A percentile compares a stretch with the other conserved stretches of the same genome.
Conservation (phyloP, 2,888 invertebrate genomes). For the Tanypteryx hageni region DNA sequence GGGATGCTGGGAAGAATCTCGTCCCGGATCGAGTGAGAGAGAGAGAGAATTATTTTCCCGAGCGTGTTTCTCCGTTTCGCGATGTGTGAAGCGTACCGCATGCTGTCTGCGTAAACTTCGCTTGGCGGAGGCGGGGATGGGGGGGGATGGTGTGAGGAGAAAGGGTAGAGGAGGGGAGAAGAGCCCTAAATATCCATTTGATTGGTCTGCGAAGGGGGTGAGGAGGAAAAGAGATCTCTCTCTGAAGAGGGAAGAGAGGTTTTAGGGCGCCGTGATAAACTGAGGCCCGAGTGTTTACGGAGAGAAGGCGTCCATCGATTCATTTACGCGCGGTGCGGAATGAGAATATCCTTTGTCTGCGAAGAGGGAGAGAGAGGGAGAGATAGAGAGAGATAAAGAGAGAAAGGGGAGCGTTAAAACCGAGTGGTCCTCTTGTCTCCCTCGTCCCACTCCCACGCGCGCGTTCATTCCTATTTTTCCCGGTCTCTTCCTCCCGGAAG, state of each 20-base stretch:
- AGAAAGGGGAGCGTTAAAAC: background rate
- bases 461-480: too few relatives aligned
- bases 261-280: conserved; percentile 1
- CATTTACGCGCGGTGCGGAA: conserved; percentile 12
- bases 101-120: conserved; percentile 28
- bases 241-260: too few relatives aligned
- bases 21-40: background rate
- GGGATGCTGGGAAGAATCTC: conserved; percentile 23
- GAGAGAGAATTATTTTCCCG: conserved; percentile 8
- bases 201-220: background rate
- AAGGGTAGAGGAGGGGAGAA: background rate
- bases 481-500: too few relatives aligned
- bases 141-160: too few relatives aligned
- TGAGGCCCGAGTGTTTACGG: conserved; percentile 5
- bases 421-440: background rate
- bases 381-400: too few relatives aligned
- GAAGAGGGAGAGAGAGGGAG: too few relatives aligned
- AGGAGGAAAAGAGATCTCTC: background rate
- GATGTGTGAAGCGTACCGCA: conserved; percentile 28
- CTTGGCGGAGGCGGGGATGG: background rate
- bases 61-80: conserved; percentile 7
- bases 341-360: conserved; percentile 17
- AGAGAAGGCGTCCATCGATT: background rate
- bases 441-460: background rate
- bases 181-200: conserved; percentile 32